Evolutionary conservation across 2,888 invertebrate genomes (phyloP), one percentile per base, ranked within the genome.

Genomic region (Parnassius smintheus): DNA sequence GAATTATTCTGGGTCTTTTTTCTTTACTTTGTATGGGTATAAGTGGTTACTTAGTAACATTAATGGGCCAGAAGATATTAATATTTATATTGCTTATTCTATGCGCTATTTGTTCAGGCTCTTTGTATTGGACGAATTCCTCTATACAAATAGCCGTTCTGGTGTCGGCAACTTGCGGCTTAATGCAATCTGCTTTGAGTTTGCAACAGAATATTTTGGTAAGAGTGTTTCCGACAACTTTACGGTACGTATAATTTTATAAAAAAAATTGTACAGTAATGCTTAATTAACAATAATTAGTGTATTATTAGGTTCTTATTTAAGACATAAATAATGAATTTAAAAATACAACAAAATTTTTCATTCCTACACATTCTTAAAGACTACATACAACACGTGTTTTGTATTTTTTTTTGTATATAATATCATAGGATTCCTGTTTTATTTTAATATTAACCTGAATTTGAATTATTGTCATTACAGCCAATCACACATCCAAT

Each of bases 141-240:
- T 76, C 82, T 1, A 66, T 82, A 49, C 74, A 75, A 46, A 81
- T 82, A 7, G 82, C 81, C 0, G 52, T 82, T 22, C 60, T 83
- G 50, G 70, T 84, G 55, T 81, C 83, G 0, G 72, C 72, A 0
- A 77, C 80, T 0, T 79, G 80, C 61, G 80, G 77, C 0, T 72
- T 83, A 11, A 75, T 81, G 72, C 83, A 82, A 61, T 74, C 81
- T 0, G 71, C 77, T 9, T 46, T 80, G 41, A 76, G 78, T 65
- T 64, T 85, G 12, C 76, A 81, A 22, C 76, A 78, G 46, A 81
- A 76, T 66, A 68, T 83, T 18, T 62, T 80, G n/a, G 73, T 82
- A 0, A 69, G 84, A 63, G 78, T 77, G 0, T 82, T 85, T 58
- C 84, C 84, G 2, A 85, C 83, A 0, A 77, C 79, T 45, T 71